A percentile compares a stretch with the other conserved stretches of the same genome.
Evolutionary conservation across 2,888 invertebrate species (phyloP).

Genomic region (Chironomus tentans): DNA sequence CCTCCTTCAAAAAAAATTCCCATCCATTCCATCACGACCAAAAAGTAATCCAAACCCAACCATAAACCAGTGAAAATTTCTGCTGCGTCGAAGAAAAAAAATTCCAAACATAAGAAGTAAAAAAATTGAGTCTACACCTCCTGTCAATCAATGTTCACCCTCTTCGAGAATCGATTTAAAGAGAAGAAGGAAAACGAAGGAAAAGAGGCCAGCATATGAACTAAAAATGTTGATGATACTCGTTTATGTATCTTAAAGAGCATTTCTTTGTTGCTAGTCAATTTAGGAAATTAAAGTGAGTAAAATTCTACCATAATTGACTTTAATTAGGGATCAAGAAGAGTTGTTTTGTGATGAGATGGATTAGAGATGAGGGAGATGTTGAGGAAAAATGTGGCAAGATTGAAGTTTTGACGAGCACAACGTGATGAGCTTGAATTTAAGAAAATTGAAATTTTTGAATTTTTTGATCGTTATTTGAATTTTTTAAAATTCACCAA

Average conservation of each 20-base stretch:
- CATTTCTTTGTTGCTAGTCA: neutral
- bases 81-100: neutral
- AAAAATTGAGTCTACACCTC: slow-evolving; percentile 11
- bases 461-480: too few relatives aligned
- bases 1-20: neutral
- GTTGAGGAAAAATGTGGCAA: too few relatives aligned
- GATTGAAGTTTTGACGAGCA: too few relatives aligned
- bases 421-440: too few relatives aligned
- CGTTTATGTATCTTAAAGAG: too few relatives aligned
- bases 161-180: slow-evolving; percentile 15
- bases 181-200: neutral
- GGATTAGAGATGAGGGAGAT: neutral
- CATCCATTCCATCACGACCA: neutral
- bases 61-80: too few relatives aligned
- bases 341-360: neutral
- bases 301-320: neutral
- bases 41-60: too few relatives aligned
- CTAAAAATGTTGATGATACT: too few relatives aligned
- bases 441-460: too few relatives aligned
- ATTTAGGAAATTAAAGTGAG: neutral
- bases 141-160: slow-evolving; percentile 27
- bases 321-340: neutral
- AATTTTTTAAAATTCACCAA: neutral
- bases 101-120: neutral
- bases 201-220: slow-evolving; percentile 1